Conservation (phyloP, 2,113 vertebrate species). For the Silurus glanis region DNA sequence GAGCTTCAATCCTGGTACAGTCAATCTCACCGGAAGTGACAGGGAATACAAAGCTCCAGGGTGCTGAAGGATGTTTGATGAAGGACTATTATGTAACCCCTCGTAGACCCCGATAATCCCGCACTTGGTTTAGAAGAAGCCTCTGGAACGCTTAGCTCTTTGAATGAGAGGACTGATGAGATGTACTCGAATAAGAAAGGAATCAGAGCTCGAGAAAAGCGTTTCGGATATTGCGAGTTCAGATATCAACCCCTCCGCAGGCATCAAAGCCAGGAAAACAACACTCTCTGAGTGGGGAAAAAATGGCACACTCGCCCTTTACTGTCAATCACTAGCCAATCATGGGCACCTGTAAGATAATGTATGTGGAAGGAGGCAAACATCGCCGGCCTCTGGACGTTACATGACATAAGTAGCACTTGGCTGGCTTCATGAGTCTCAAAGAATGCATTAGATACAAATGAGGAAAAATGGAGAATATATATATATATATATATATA, state of each 20-base stretch:
- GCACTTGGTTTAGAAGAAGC: not conserved
- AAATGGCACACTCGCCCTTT: not conserved
- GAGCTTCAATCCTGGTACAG: conserved; percentile 20
- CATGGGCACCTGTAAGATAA: not conserved
- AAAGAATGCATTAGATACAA: no score
- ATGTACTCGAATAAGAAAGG: not conserved
- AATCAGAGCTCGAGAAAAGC: not conserved
- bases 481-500: no score
- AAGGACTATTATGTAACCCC: conserved; percentile 4
- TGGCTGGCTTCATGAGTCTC: no score
- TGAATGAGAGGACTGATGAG: not conserved
- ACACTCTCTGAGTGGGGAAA: not conserved
- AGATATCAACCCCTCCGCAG: not conserved
- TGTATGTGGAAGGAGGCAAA: not conserved
- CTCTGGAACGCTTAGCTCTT: not conserved
- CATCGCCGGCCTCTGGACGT: no score
- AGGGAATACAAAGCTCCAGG: not conserved
- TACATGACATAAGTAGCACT: no score
- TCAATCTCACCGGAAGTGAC: conserved; percentile 7
- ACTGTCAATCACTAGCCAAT: not conserved
- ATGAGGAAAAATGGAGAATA: not conserved
- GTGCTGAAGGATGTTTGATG: conserved; percentile 15
- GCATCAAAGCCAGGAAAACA: not conserved
- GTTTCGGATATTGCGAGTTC: not conserved
- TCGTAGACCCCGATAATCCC: not conserved